Percentiles rank a stretch among this genome's conserved stretches.
phyloP scores from a whole-genome alignment of 2,888 invertebrate species.

The Oligia latruncula region DNA sequence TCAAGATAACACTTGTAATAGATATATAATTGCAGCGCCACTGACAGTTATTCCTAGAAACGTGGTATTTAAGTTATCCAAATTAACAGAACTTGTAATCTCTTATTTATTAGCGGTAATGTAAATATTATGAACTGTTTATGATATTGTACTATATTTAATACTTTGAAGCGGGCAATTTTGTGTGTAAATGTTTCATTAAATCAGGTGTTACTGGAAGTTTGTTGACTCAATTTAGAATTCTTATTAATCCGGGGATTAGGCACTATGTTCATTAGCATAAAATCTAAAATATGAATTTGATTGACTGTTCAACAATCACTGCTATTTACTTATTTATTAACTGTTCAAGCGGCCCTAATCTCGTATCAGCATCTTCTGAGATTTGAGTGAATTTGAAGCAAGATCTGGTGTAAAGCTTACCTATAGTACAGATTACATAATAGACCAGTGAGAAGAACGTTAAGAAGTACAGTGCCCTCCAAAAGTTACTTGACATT shows the following conservation, averaged over 20 bases:
- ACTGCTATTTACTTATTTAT: not conserved
- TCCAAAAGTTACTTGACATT: not conserved
- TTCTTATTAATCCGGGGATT: slow-evolving; percentile 16
- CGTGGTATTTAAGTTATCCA: slow-evolving; percentile 52
- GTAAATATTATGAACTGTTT: slow-evolving; percentile 54
- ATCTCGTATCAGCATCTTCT: not conserved
- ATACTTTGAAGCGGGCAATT: slow-evolving; percentile 23
- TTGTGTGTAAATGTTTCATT: slow-evolving; percentile 47
- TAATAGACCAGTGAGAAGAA: not conserved
- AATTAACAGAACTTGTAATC: slow-evolving; percentile 42
- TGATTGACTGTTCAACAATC: slow-evolving; percentile 22
- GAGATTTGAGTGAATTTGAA: not conserved
- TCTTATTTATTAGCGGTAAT: slow-evolving; percentile 52
- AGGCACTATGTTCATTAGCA: not conserved
- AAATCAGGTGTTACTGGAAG: slow-evolving; percentile 14
- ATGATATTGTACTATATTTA: slow-evolving; percentile 41
- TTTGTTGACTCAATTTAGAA: slow-evolving; percentile 30
- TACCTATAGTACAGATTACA: not conserved
- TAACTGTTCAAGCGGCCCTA: not conserved
- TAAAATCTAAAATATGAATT: slow-evolving; percentile 12
- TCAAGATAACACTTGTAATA: slow-evolving; percentile 58
- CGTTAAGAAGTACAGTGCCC: not conserved
- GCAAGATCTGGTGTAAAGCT: not conserved
- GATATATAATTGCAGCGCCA: slow-evolving; percentile 56
- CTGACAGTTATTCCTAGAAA: slow-evolving; percentile 50